Evolutionary conservation across 2,888 invertebrate species (phyloP), one percentile per base, ranked within the genome.

Genomic region (Monochamus alternatus): DNA sequence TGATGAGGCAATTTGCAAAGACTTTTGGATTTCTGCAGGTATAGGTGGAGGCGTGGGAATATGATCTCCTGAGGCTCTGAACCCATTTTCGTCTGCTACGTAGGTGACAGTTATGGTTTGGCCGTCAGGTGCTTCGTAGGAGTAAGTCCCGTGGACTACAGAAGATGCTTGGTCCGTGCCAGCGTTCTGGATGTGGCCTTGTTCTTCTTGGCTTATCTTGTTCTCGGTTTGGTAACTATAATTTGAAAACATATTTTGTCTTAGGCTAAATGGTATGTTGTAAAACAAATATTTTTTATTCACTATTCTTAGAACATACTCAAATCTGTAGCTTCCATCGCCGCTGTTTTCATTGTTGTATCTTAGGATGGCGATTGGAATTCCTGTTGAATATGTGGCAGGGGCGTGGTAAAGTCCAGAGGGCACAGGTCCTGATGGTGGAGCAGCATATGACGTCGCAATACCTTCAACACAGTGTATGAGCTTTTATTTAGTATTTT

Each of bases 181-280:
- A 4, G 92, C 92, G 84, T 93, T 93, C 89, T 94, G 94, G 83
- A 95, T 88, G 73, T 94, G 93, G 22, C 95, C 95, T 58, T 92
- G 90, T 80, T 85, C 85, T 75, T 84, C 81, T 69, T 83, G 83
- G 30, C 74, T 75, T 52, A 85, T 85, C 64, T 78, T 81, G 75
- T 83, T 89, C 87, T 74, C 88, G 93, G 95, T 86, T 95, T 93
- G 86, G 94, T 95, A 90, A 93, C 95, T 68, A 94, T 93, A 80
- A 95, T 95, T 52, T 44, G 22, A 47, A 38, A 60, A 14, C 43
- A 3, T 3, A 22, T 22, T 22, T 43, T 3, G 12, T 12, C 31
- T 14, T 44, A 1, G 22, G 22, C 22, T 1, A 22, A 22, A 22
- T 22, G 22, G 22, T 22, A 22, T 22, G 22, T 22, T 22, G 22